These are phyloP conservation scores for Staurois parvus DNA, from an alignment of 2,797 vertebrate genomes.

Conservation along the genomic window DNA sequence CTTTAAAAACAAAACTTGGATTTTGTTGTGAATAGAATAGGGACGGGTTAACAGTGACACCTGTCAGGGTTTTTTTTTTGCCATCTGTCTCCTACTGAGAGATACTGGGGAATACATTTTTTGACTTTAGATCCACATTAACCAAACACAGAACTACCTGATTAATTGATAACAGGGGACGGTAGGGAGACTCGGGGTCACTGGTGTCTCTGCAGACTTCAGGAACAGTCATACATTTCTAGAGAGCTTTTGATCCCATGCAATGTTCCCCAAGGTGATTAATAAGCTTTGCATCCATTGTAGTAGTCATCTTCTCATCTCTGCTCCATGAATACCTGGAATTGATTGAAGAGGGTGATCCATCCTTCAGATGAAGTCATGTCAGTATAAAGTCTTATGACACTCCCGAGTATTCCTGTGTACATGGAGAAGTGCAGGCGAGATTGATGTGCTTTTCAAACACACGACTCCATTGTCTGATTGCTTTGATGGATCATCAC, in stretches of 20 bases:
- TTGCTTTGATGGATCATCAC: background rate
- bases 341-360: background rate
- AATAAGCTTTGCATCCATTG: too few species aligned
- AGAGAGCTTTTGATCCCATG: too few species aligned
- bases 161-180: background rate
- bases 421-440: background rate
- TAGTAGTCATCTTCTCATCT: background rate
- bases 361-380: background rate
- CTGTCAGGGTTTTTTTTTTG: too few species aligned
- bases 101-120: too few species aligned
- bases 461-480: background rate
- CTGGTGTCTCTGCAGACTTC: background rate
- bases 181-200: background rate
- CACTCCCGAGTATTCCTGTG: slow-evolving; percentile 9
- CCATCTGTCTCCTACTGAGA: too few species aligned
- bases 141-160: too few species aligned
- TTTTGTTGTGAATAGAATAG: too few species aligned
- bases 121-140: too few species aligned
- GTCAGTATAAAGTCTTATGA: background rate
- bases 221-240: background rate
- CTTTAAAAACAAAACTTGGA: too few species aligned
- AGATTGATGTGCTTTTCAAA: slow-evolving; percentile 15
- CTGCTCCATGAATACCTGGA: background rate
- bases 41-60: too few species aligned
- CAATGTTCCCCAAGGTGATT: too few species aligned